Conservation (phyloP, 2,888 invertebrate genomes). For the Habroteleia sp. region DNA sequence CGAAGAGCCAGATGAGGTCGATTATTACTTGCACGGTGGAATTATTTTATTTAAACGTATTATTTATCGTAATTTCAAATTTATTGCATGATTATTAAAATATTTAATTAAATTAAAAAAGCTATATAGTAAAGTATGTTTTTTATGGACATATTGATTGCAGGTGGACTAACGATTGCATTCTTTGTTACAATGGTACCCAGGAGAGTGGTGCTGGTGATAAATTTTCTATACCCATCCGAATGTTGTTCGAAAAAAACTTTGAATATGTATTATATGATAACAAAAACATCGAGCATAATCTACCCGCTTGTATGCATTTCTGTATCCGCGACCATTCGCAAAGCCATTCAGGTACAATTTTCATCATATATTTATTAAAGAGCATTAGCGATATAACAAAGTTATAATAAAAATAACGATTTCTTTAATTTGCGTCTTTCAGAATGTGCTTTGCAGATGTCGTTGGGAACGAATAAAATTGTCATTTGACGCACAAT, state of each 20-base stretch:
- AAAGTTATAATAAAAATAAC: too few species aligned
- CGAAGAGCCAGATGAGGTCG: too few species aligned
- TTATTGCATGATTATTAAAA: too few species aligned
- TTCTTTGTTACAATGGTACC: slow-evolving; percentile 72
- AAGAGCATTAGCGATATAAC: slow-evolving; percentile 15
- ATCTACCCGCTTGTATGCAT: slow-evolving; percentile 69
- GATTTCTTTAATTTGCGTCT: too few species aligned
- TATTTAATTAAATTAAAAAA: too few species aligned
- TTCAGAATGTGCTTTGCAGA: slow-evolving; percentile 24
- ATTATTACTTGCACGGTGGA: too few species aligned
- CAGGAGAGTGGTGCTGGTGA: slow-evolving; percentile 68
- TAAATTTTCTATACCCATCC: slow-evolving; percentile 67
- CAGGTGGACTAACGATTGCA: slow-evolving; percentile 68
- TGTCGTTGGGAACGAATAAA: slow-evolving; percentile 20
- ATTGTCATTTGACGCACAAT: too few species aligned
- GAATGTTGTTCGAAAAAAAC: slow-evolving; percentile 66
- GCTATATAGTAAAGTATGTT: too few species aligned
- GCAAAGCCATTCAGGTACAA: slow-evolving; percentile 59
- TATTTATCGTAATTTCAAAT: too few species aligned
- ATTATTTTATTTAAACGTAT: too few species aligned
- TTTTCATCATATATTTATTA: neutral
- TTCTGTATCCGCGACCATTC: slow-evolving; percentile 62
- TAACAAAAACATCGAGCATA: slow-evolving; percentile 69
- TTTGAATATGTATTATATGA: slow-evolving; percentile 67
- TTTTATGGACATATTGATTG: slow-evolving; percentile 15